Conservation (phyloP, 2,113 vertebrate genomes). For the Microtus pennsylvanicus region DNA sequence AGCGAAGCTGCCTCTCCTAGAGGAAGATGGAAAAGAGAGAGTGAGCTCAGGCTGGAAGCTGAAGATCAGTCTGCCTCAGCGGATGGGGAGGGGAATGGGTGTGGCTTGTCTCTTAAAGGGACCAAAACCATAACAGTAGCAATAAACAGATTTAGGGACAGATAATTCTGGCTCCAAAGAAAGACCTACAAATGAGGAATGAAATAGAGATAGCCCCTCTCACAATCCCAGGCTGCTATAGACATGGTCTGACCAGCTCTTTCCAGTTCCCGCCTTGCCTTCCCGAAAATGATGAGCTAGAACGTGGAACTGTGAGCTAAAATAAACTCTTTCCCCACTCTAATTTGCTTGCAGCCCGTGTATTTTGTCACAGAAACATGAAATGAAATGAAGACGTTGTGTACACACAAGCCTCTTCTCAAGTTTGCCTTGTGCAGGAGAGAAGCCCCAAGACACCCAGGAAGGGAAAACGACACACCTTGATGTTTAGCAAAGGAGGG, state of each 20-base stretch:
- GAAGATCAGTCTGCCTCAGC: no score
- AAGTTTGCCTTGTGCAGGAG: background rate
- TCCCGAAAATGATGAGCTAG: background rate
- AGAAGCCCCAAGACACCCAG: background rate
- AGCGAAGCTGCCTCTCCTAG: no score
- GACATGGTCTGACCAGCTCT: background rate
- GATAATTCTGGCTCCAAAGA: background rate
- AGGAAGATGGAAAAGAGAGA: no score
- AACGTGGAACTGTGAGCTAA: background rate
- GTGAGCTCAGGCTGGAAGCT: no score
- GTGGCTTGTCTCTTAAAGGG: no score
- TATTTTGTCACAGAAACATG: background rate
- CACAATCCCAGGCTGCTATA: background rate
- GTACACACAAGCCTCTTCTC: background rate
- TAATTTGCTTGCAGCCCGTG: background rate
- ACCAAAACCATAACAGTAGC: background rate
- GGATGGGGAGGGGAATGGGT: no score
- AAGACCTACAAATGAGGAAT: background rate
- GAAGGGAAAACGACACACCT: background rate
- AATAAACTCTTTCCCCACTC: background rate
- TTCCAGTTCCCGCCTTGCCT: background rate
- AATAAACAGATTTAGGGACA: background rate
- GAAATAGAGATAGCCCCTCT: background rate
- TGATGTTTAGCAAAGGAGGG: background rate
- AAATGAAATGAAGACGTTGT: background rate